Conservation (phyloP, 2,113 vertebrate genomes). For the Forbesichthys agassizii region DNA sequence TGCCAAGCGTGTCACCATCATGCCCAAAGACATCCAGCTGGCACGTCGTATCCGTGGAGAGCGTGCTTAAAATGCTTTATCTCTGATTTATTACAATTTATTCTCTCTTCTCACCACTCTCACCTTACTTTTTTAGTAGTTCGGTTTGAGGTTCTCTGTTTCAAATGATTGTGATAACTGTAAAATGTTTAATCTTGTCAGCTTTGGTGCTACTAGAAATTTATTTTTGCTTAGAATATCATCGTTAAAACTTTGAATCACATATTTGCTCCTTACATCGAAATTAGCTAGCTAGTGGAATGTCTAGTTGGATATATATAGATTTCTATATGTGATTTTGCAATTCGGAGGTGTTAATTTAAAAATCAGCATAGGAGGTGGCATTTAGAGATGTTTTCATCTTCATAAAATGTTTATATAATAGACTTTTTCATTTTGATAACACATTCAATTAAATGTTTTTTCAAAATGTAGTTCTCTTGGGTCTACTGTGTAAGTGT, state of each 20-base stretch:
- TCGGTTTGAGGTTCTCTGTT: conserved; percentile 68
- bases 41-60: conserved; percentile 69
- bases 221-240: conserved; percentile 57
- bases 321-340: conserved; percentile 38
- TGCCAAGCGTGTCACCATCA: conserved; percentile 63
- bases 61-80: conserved; percentile 66
- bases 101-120: conserved; percentile 36
- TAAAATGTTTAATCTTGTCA: conserved; percentile 69
- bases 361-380: conserved; percentile 43
- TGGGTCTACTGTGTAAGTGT: conserved; percentile 43
- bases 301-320: conserved; percentile 34
- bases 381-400: conserved; percentile 53
- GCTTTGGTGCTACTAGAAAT: conserved; percentile 70
- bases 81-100: conserved; percentile 33
- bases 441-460: conserved; percentile 46
- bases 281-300: conserved; percentile 44
- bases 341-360: conserved; percentile 34
- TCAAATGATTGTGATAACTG: conserved; percentile 69
- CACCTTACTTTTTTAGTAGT: conserved; percentile 55
- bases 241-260: conserved; percentile 51
- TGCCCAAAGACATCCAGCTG: conserved; percentile 70
- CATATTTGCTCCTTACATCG: conserved; percentile 34
- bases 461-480: conserved; percentile 60
- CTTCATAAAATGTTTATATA: conserved; percentile 41
- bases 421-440: conserved; percentile 25